Percentiles rank a stretch among this genome's conserved stretches.
Conservation (phyloP, 2,888 invertebrate genomes). For the Stenodera caucasica region DNA sequence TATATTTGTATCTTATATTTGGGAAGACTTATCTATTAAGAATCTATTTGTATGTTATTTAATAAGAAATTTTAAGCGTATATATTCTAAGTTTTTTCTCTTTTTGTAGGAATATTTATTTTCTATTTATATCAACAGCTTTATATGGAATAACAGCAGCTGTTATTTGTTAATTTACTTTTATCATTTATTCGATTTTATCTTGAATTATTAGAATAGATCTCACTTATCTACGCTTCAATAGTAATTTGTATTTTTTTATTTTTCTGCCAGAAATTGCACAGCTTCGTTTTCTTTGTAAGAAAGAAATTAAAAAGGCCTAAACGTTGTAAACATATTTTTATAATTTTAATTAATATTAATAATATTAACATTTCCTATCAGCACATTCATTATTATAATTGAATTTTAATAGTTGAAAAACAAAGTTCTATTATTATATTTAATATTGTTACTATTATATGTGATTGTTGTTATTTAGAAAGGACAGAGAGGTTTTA, state of each 20-base stretch:
- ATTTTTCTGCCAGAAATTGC: not conserved
- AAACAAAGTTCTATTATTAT: not conserved
- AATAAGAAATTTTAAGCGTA: constrained; percentile 6
- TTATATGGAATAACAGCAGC: not conserved
- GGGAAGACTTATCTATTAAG: constrained; percentile 17
- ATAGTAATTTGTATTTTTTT: not conserved
- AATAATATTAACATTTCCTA: not conserved
- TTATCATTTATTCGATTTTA: constrained; percentile 8
- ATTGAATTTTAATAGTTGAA: not conserved
- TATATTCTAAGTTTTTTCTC: constrained; percentile 9
- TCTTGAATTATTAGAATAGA: constrained; percentile 19
- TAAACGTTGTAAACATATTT: constrained; percentile 1
- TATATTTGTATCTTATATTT: constrained; percentile 15
- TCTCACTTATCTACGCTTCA: constrained; percentile 13
- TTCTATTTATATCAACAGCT: constrained; percentile 22
- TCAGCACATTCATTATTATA: not conserved
- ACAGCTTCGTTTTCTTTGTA: not conserved
- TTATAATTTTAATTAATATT: not conserved
- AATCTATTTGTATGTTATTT: not conserved
- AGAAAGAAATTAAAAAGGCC: not conserved
- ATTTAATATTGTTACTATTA: constrained; percentile 3
- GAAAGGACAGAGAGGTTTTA: not conserved
- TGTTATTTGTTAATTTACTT: not conserved
- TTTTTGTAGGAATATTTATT: constrained; percentile 16
- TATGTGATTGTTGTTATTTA: constrained; percentile 7